A percentile compares a stretch with the other conserved stretches of the same genome.
Evolutionary conservation across 2,113 vertebrate species (phyloP).

Genomic region (Pituophis catenifer): DNA sequence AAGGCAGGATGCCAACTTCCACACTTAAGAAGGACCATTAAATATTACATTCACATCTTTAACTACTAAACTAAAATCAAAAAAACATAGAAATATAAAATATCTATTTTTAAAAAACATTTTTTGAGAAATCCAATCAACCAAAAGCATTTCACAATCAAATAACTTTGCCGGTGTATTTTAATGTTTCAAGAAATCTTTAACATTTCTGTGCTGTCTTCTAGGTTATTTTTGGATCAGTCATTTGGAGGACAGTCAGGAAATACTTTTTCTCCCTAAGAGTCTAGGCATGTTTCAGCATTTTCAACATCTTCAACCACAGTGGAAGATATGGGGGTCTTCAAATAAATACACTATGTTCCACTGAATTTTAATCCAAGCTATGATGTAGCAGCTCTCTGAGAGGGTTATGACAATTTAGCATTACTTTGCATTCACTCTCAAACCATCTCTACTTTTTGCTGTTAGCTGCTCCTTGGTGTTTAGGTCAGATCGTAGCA

Average conservation of each 20-base stretch:
- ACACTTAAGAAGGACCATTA: too few species aligned
- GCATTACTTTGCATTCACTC: background rate
- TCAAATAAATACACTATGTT: background rate
- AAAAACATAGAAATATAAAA: background rate
- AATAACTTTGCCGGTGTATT: background rate
- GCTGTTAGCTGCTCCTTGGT: background rate
- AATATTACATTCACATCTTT: background rate
- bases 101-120: background rate
- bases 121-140: background rate
- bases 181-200: background rate
- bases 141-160: background rate
- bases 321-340: background rate
- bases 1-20: too few species aligned
- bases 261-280: background rate
- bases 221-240: background rate
- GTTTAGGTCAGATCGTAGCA: background rate
- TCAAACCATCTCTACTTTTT: background rate
- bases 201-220: background rate
- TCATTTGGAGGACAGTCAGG: background rate
- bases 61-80: background rate
- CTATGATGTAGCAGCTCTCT: background rate
- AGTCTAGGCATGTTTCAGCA: background rate
- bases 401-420: background rate
- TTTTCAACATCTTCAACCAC: background rate
- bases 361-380: background rate